These are phyloP conservation scores for Aphrocallistes beatrix DNA, from an alignment of 37 sponge, comb jelly and placozoan genomes.

Conservation along the genomic window DNA sequence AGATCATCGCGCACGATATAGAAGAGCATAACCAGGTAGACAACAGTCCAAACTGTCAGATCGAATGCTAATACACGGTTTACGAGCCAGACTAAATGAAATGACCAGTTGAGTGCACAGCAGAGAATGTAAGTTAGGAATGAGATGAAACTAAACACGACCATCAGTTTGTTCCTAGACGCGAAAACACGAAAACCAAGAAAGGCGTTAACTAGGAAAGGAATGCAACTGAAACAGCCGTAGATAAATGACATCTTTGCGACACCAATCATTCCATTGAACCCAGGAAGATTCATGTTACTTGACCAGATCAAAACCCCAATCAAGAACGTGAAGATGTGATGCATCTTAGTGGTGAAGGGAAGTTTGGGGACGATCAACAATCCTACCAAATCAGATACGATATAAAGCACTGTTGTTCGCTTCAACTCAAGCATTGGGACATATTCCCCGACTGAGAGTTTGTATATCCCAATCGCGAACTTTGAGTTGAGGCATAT, in stretches of 20 bases:
- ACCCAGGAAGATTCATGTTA: constrained; percentile 33
- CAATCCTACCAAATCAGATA: constrained; percentile 61
- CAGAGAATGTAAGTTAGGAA: constrained; percentile 43
- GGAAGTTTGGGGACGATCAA: constrained; percentile 71
- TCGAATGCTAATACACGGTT: background rate
- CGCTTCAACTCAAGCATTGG: constrained; percentile 35
- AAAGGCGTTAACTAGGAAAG: constrained; percentile 63
- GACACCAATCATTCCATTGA: constrained; percentile 46
- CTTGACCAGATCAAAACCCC: constrained; percentile 24
- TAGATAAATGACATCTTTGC: constrained; percentile 56
- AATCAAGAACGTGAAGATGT: constrained; percentile 35
- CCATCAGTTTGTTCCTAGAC: constrained; percentile 30
- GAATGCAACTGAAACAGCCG: constrained; percentile 43
- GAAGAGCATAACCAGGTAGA: background rate
- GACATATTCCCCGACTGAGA: constrained; percentile 23
- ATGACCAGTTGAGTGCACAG: constrained; percentile 56
- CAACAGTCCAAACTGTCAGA: background rate
- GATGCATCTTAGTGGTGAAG: constrained; percentile 51
- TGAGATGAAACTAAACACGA: constrained; percentile 27
- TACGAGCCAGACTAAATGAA: constrained; percentile 48
- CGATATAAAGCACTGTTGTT: constrained; percentile 37
- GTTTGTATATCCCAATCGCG: constrained; percentile 24
- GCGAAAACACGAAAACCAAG: constrained; percentile 60
- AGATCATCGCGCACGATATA: background rate
- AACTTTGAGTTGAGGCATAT: constrained; percentile 34